Percentiles rank a stretch among this genome's conserved stretches.
These are phyloP conservation scores for Drosophila subsilvestris DNA, from an alignment of 2,888 invertebrate species.

Conservation along the genomic window DNA sequence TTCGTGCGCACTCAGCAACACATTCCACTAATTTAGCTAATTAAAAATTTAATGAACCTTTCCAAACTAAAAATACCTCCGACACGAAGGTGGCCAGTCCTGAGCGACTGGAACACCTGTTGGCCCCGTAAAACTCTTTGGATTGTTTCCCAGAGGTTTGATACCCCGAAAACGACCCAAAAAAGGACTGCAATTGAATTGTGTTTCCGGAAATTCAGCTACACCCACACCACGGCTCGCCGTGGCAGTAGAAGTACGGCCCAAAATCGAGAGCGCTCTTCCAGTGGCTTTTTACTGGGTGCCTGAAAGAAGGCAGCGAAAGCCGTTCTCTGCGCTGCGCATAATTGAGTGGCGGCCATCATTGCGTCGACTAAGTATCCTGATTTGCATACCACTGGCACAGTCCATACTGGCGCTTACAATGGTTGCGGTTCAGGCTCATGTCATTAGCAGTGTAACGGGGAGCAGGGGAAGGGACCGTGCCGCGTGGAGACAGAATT, in stretches of 20 bases:
- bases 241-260: slow-evolving; percentile 8
- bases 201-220: slow-evolving; percentile 61
- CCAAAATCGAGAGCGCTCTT: slow-evolving; percentile 20
- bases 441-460: slow-evolving; percentile 72
- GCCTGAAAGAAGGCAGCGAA: slow-evolving; percentile 68
- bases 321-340: slow-evolving; percentile 54
- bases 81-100: slow-evolving; percentile 27
- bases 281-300: slow-evolving; percentile 40
- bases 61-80: slow-evolving; percentile 61
- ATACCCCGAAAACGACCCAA: slow-evolving; percentile 32
- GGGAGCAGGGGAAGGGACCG: background rate
- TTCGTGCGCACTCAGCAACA: slow-evolving; percentile 30
- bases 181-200: slow-evolving; percentile 69
- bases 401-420: slow-evolving; percentile 16
- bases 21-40: slow-evolving; percentile 69
- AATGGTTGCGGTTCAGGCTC: slow-evolving; percentile 47
- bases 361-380: slow-evolving; percentile 68
- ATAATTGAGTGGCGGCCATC: slow-evolving; percentile 70
- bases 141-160: slow-evolving; percentile 70
- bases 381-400: slow-evolving; percentile 67
- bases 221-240: background rate
- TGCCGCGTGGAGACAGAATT: slow-evolving; percentile 27
- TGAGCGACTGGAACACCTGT: slow-evolving; percentile 73
- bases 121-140: slow-evolving; percentile 65
- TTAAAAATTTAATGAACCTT: slow-evolving; percentile 79